Evolutionary conservation across 2,888 invertebrate genomes (phyloP).

Genomic region (Cantharis rufa): DNA sequence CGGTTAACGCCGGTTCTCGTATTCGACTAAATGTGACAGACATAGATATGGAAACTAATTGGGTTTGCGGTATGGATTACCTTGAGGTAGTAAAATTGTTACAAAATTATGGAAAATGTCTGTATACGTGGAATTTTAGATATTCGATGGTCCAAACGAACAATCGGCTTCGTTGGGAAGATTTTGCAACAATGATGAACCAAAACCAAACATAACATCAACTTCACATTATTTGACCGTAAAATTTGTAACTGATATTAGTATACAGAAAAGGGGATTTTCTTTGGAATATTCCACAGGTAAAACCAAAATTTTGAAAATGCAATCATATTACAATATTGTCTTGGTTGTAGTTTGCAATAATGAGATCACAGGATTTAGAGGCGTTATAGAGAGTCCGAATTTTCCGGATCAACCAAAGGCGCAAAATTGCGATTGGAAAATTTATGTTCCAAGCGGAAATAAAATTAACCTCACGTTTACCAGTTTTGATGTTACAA

Average conservation of each 20-base stretch:
- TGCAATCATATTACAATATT: slow-evolving; percentile 5
- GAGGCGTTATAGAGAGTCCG: slow-evolving; percentile 84
- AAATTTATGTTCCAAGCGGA: slow-evolving; percentile 72
- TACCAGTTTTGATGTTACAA: slow-evolving; percentile 70
- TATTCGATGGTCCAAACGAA: slow-evolving; percentile 69
- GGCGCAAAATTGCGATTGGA: slow-evolving; percentile 75
- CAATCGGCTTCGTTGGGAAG: slow-evolving; percentile 62
- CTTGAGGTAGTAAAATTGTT: slow-evolving; percentile 62
- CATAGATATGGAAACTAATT: slow-evolving; percentile 68
- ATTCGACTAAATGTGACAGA: slow-evolving; percentile 71
- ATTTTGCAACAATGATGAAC: slow-evolving; percentile 61
- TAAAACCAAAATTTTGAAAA: not conserved
- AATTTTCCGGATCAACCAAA: slow-evolving; percentile 73
- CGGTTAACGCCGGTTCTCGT: slow-evolving; percentile 72
- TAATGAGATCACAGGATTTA: slow-evolving; percentile 64
- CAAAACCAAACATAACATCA: slow-evolving; percentile 60
- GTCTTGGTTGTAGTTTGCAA: slow-evolving; percentile 61
- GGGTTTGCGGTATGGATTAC: slow-evolving; percentile 70
- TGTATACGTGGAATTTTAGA: slow-evolving; percentile 52
- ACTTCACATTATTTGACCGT: slow-evolving; percentile 68
- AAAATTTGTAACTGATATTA: slow-evolving; percentile 73
- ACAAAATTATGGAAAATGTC: not conserved
- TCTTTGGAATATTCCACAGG: slow-evolving; percentile 73
- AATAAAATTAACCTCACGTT: slow-evolving; percentile 82
- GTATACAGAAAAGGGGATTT: slow-evolving; percentile 73